A percentile compares a stretch with the other conserved stretches of the same genome.
These are phyloP conservation scores for Acanthornis magna DNA, from an alignment of 2,797 vertebrate species.

Conservation along the genomic window DNA sequence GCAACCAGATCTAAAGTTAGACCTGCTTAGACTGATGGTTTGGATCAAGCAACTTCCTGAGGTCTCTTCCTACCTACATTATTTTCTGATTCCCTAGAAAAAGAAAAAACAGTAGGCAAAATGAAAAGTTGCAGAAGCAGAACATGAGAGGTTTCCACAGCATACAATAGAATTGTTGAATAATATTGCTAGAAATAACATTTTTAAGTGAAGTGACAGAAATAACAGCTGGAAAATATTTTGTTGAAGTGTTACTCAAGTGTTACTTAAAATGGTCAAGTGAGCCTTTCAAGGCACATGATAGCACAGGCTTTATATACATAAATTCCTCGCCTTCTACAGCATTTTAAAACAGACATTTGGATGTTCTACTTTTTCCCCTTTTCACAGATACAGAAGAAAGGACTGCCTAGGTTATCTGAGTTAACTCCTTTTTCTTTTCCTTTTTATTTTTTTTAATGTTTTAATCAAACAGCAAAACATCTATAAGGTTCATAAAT, in stretches of 20 bases:
- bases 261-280: not conserved
- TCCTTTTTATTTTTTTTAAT: too few relatives aligned
- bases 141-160: not conserved
- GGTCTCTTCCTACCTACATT: not conserved
- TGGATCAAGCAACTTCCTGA: not conserved
- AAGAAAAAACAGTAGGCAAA: not conserved
- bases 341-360: not conserved
- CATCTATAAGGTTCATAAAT: not conserved
- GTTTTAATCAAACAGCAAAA: not conserved
- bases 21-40: not conserved
- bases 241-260: not conserved
- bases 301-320: not conserved
- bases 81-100: not conserved
- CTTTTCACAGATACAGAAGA: not conserved
- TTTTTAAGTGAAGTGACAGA: not conserved
- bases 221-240: slow-evolving; percentile 6
- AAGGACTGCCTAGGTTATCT: not conserved
- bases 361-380: not conserved
- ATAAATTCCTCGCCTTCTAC: not conserved
- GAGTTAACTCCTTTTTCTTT: not conserved
- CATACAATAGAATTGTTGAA: not conserved
- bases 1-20: not conserved
- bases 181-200: not conserved
- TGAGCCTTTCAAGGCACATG: not conserved
- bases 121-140: not conserved